Evolutionary conservation across 1,140 invertebrate genomes (phyloP).

Genomic region (Zaprionus inermis): DNA sequence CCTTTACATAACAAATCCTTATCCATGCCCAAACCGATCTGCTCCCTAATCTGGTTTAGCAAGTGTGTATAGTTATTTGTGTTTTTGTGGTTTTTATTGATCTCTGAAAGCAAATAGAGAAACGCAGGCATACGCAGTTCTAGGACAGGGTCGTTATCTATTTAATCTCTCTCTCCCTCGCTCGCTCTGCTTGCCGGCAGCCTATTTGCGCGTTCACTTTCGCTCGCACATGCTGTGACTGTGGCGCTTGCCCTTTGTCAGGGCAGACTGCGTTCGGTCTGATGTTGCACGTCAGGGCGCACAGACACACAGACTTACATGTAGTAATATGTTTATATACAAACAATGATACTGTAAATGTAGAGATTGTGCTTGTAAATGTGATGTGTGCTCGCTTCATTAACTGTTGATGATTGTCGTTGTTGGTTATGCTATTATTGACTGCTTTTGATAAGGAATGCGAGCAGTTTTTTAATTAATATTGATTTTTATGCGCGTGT

Average conservation of each 20-base stretch:
- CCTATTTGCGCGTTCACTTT: neutral
- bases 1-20: conserved; percentile 19
- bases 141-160: conserved; percentile 55
- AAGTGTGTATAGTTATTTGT: conserved; percentile 5
- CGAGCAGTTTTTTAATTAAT: conserved; percentile 56
- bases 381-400: conserved; percentile 68
- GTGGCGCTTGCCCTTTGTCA: neutral
- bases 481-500: conserved; percentile 55
- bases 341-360: neutral
- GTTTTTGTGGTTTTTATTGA: conserved; percentile 57
- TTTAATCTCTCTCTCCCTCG: conserved; percentile 10
- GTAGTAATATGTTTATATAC: conserved; percentile 28
- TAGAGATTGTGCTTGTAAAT: conserved; percentile 45
- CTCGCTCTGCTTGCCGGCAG: too few species aligned
- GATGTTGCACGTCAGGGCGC: neutral
- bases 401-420: conserved; percentile 56
- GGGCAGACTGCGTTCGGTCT: neutral
- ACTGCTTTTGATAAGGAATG: conserved; percentile 35
- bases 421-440: conserved; percentile 7
- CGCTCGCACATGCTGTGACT: conserved; percentile 17
- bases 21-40: conserved; percentile 45
- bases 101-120: conserved; percentile 37
- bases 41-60: conserved; percentile 46
- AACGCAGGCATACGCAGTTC: conserved; percentile 17
- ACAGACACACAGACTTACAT: neutral